Base-by-base conservation (phyloP, 2,888 invertebrate genomes). In the Ennomos fuscantarius region DNA sequence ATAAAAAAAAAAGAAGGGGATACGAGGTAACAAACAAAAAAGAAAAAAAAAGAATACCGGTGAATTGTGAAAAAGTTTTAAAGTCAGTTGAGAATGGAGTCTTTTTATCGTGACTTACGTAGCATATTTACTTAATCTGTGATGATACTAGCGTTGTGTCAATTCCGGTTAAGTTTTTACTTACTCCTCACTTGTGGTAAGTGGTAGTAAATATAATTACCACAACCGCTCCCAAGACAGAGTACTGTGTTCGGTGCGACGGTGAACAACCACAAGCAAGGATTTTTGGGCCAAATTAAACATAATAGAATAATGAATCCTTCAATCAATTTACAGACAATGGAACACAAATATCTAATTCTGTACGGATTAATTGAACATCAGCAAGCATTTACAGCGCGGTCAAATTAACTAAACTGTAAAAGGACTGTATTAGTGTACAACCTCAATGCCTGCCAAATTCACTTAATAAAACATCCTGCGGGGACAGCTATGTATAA, bases 271-370 rank as follows among this genome's bases (percentile, higher is more conserved):
- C 41, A 41, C 49, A 50, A 50, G 37, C 11, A n/a, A 37, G 48
- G 53, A n/a, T 46, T 42, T 32, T 45, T 24, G 44, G 39, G 42
- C 58, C 49, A 58, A 53, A 53, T 57, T 57, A 52, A 57, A 52
- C 53, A 15, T 6, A 24, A 24, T 24, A 24, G 24, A 44, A 53
- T 52, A 52, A 57, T 53, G 48, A 48, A 47, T 45, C 53, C 58
- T 58, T 58, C 58, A 48, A 58, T 58, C 58, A 58, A 33, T 45
- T 48, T 33, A 8, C 10, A 53, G 45, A 58, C 58, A 58, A 49
- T 36, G 57, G 48, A 44, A 52, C 9, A 53, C 44, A 58, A 58
- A 53, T 48, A 52, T 53, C 58, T 52, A 39, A 41, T 58, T 58
- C 53, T 40, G 52, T 40, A 13, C 8, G 40, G 36, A 48, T 58